Conservation (phyloP, 2,113 vertebrate species). For the Eclectus roratus region DNA sequence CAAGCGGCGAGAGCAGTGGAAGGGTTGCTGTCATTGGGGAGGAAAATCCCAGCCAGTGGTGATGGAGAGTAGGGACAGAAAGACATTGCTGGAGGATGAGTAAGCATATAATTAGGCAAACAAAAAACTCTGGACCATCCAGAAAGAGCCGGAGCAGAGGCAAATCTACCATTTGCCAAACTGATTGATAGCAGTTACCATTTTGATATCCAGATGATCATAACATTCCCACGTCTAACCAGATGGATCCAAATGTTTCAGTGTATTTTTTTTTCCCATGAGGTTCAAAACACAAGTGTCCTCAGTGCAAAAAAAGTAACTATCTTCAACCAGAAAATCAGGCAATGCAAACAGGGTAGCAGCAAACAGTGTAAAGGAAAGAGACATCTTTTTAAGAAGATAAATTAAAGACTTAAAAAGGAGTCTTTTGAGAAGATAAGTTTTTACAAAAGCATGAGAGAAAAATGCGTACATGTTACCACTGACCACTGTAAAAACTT, state of each 20-base stretch:
- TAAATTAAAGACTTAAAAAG: neutral
- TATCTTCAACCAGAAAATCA: neutral
- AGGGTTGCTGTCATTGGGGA: rapidly evolving
- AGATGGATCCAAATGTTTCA: slow-evolving; percentile 27
- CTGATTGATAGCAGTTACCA: neutral
- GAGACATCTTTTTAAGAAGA: neutral
- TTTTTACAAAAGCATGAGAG: neutral
- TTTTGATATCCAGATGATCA: neutral
- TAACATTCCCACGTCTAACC: slow-evolving; percentile 2
- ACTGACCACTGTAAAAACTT: neutral
- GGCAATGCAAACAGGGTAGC: neutral
- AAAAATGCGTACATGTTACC: neutral
- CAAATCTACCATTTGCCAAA: neutral
- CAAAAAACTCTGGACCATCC: neutral
- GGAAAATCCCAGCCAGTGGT: neutral
- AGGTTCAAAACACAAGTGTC: neutral
- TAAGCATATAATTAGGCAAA: neutral
- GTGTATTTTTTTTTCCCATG: neutral
- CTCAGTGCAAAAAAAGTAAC: neutral
- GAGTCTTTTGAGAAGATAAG: neutral
- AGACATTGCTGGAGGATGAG: neutral
- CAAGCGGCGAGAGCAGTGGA: neutral
- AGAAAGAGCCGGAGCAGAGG: neutral
- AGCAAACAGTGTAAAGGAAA: neutral
- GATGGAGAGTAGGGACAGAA: neutral